Base-by-base conservation (phyloP, 2,113 vertebrate genomes). In the Kryptolebias marmoratus region DNA sequence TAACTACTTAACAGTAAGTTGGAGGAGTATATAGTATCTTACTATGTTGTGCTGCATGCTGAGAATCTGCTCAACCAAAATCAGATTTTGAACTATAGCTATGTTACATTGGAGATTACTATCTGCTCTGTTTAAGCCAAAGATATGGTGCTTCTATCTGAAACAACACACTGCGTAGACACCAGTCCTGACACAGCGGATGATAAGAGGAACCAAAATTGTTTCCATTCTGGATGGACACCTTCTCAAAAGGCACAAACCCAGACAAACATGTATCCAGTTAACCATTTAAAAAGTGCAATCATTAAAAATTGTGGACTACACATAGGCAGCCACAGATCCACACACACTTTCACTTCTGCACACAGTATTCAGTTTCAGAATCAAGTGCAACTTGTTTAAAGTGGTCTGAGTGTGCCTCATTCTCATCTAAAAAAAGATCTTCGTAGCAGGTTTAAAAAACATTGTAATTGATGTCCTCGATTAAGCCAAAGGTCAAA, bases 41-140 rank as follows among this genome's bases (percentile, higher is more conserved):
- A 52, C 32, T 75, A 18, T 64, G 61, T 66, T 77, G 70, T 39
- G 56, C 45, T 67, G 32, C 74, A 65, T 71, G 75, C 73, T 82
- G 68, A 77, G 56, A 75, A 75, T 50, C 63, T 27, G 55, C 73
- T 77, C 69, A 76, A 72, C 75, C 48, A 31, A 52, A 73, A 71
- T 44, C 36, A 48, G 62, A 57, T 61, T 71, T 78, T 85, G 86
- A 83, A 87, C 71, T 80, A 59, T 61, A 75, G 67, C 32, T 75
- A 75, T 69, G 55, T 65, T 53, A 74, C 66, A 77, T 73, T 79
- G 80, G 53, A 58, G 64, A 71, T 79, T 6, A 54, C 86, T 84
- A 88, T 91, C 89, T 92, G 87, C 54, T 88, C 61, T 60, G 62
- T 66, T 8, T 65, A 64, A 54, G 60, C 62, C 53, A 56, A 69